Evolutionary conservation across 1,140 invertebrate species (phyloP), one percentile per base, ranked within the genome.

Genomic region (Calephelis nemesis): DNA sequence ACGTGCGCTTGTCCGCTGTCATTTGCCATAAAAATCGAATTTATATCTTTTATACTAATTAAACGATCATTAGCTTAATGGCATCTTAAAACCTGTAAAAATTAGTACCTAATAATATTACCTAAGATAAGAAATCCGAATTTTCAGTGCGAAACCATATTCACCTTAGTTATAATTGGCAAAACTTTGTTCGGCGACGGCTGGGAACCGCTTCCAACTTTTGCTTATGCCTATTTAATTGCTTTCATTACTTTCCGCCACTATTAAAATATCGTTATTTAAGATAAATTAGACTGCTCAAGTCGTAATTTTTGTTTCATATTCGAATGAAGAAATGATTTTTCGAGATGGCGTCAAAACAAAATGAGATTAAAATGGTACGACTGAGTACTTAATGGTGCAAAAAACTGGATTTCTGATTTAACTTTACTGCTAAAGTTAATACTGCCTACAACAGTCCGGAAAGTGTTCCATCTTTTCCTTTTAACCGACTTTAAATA

Each of bases 201-300:
- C 30, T 60, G 54, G 54, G 54, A 60, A 60, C 54, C 54, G 54
- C 54, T 39, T 60, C 30, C 30, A 60, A 60, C 54, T 60, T 60
- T 60, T 60, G 54, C 54, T 60, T 60, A 60, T 60, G 54, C 54
- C 54, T 60, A 60, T 60, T 60, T 60, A 60, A 60, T 60, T 60
- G 54, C 54, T 60, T 40, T 60, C 54, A 60, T 60, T 60, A 60
- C 54, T 60, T 60, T 60, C 54, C 54, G 54, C 54, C 54, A 60
- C 54, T 58, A 58, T 58, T 58, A 58, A 58, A 30, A 58, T 58
- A 58, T 58, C n/a, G n/a, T n/a, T n/a, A n/a, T n/a, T n/a, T n/a
- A n/a, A 58, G 52, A 58, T 58, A 58, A 58, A 58, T 58, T 58
- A 58, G 52, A 58, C 52, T 58, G 52, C 52, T 58, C 52, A 58